Evolutionary conservation across 2,113 vertebrate species (phyloP).

Genomic region (Orientallactaga bullata): DNA sequence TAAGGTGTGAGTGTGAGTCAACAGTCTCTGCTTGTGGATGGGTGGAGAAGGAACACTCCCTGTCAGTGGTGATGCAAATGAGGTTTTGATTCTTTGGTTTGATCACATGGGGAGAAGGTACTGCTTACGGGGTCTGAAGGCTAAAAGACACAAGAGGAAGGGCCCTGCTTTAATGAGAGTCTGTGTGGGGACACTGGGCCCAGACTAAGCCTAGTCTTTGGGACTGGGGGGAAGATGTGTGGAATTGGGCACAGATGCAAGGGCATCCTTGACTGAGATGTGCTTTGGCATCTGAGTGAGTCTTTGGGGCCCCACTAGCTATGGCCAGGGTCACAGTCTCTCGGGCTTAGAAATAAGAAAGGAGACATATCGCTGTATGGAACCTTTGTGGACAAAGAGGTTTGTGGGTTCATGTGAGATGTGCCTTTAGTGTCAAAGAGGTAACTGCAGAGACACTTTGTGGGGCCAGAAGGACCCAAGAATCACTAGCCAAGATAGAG

Average conservation of each 20-base stretch:
- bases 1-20: background rate
- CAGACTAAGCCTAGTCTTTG: background rate
- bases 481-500: background rate
- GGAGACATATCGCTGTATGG: background rate
- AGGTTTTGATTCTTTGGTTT: background rate
- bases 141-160: background rate
- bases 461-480: too few species aligned
- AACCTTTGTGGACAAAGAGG: background rate
- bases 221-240: background rate
- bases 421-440: background rate
- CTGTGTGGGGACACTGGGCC: background rate
- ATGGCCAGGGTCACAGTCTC: background rate
- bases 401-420: background rate
- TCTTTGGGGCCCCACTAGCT: background rate
- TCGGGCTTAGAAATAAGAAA: background rate
- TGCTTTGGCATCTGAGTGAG: background rate
- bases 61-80: background rate
- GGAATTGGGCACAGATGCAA: background rate
- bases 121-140: background rate
- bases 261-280: background rate
- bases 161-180: background rate
- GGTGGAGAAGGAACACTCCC: background rate
- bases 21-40: background rate
- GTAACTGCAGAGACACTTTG: background rate
- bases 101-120: background rate